These are phyloP conservation scores for Eurytoma californica DNA, from an alignment of 2,888 invertebrate genomes.

Conservation along the genomic window DNA sequence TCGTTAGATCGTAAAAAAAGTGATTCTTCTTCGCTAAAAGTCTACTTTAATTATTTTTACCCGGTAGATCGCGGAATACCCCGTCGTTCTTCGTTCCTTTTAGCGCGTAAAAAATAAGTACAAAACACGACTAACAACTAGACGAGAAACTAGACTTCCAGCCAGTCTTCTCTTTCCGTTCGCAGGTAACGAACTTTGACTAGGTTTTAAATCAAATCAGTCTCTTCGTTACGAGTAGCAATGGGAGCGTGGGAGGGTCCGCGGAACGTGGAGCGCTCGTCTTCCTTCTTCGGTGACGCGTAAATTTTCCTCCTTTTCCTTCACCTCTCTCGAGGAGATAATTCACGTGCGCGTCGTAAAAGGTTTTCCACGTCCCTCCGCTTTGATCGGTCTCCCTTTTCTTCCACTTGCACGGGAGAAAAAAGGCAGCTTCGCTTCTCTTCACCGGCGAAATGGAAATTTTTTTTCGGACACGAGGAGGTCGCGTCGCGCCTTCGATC, in stretches of 20 bases:
- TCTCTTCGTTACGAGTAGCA: slow-evolving; percentile 38
- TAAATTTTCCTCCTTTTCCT: too few relatives aligned
- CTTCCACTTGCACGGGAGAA: not conserved
- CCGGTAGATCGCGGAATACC: not conserved
- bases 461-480: not conserved
- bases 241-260: too few relatives aligned
- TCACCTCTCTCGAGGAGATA: too few relatives aligned
- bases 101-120: slow-evolving; percentile 32
- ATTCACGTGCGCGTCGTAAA: not conserved
- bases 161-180: not conserved
- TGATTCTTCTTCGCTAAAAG: not conserved
- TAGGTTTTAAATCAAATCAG: slow-evolving; percentile 34
- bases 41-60: too few relatives aligned
- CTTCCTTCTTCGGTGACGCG: too few relatives aligned
- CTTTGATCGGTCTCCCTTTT: not conserved
- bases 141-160: slow-evolving; percentile 16
- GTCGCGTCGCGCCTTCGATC: not conserved
- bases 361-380: slow-evolving; percentile 27
- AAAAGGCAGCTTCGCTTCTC: not conserved
- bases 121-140: slow-evolving; percentile 22
- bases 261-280: too few relatives aligned
- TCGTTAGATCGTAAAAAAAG: slow-evolving; percentile 6
- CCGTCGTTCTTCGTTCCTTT: not conserved
- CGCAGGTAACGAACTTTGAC: slow-evolving; percentile 13
- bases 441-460: not conserved